Percentiles rank a stretch among this genome's conserved stretches.
phyloP scores from a whole-genome alignment of 2,797 vertebrate species.

The Pteronotus mesoamericanus region DNA sequence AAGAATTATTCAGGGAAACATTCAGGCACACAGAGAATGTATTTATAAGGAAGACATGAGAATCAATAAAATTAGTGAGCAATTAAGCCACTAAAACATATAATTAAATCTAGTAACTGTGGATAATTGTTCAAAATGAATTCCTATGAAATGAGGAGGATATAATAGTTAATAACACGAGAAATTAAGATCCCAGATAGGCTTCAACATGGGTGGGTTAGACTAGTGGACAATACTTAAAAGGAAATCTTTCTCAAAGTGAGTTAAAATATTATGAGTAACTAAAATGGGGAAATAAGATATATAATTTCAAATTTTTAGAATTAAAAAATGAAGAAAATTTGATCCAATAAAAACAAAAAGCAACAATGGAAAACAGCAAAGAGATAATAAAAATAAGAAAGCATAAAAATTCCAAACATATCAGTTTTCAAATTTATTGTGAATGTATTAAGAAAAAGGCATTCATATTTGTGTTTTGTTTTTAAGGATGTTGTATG shows the following conservation, averaged over 20 bases:
- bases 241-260: neutral
- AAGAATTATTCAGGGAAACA: neutral
- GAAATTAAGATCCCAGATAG: neutral
- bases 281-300: neutral
- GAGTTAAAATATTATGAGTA: conserved; percentile 1
- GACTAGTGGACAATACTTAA: neutral
- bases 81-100: neutral
- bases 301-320: neutral
- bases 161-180: neutral
- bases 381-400: neutral
- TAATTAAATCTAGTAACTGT: neutral
- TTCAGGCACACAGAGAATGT: neutral
- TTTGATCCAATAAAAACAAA: neutral
- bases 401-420: neutral
- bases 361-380: neutral
- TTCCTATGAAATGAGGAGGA: neutral
- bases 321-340: neutral
- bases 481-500: neutral
- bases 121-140: neutral
- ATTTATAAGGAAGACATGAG: neutral
- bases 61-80: neutral
- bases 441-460: neutral
- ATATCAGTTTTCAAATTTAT: neutral
- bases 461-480: neutral
- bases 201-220: neutral